A percentile compares a stretch with the other conserved stretches of the same genome.
Evolutionary conservation across 2,797 vertebrate genomes (phyloP).

Genomic region (Cossypha niveicapilla): DNA sequence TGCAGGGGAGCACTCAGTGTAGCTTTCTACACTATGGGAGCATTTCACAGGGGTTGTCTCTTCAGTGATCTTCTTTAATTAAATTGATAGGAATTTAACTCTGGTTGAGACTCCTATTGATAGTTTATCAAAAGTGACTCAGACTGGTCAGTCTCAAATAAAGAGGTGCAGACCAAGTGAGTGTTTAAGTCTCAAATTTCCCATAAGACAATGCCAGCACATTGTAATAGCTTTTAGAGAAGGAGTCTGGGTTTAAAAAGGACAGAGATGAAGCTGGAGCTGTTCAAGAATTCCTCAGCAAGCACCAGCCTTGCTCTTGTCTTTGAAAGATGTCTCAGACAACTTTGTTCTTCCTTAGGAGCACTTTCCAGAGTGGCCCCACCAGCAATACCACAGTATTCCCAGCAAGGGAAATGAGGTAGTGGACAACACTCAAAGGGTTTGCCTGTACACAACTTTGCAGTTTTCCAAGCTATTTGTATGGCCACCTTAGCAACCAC

Average conservation of each 20-base stretch:
- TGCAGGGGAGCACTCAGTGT: neutral
- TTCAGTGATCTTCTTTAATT: constrained; percentile 15
- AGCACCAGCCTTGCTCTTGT: neutral
- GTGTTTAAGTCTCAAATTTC: neutral
- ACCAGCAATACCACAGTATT: neutral
- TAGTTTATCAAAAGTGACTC: neutral
- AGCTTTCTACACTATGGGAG: neutral
- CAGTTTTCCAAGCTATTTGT: neutral
- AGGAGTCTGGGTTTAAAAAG: neutral
- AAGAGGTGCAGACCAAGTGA: neutral
- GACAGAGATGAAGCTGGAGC: neutral
- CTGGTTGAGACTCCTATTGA: neutral
- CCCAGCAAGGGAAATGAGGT: neutral
- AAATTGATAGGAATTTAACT: neutral
- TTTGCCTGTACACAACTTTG: fast-evolving
- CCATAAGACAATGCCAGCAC: neutral
- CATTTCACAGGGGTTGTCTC: neutral
- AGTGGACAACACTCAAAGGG: neutral
- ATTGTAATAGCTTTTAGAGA: neutral
- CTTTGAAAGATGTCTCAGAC: neutral
- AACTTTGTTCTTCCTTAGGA: neutral
- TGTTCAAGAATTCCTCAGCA: neutral
- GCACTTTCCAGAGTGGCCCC: neutral
- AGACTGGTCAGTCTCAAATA: neutral
- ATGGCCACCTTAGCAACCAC: neutral